Percentiles rank a stretch among this genome's conserved stretches.
Conservation (phyloP, 2,888 invertebrate genomes). For the Zygaena filipendulae region DNA sequence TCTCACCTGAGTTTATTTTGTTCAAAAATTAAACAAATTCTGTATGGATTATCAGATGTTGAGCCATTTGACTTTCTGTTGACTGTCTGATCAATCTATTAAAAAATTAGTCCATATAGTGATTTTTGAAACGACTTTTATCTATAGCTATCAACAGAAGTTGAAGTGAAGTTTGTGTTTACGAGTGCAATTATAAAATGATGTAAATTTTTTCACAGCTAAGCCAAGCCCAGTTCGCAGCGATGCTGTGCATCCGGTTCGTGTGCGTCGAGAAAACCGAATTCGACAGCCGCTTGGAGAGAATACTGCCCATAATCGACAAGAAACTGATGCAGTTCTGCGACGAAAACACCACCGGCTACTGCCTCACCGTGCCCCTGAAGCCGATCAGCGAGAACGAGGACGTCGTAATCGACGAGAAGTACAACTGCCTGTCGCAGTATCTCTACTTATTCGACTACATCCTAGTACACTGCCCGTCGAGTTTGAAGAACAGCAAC, state of each 20-base stretch:
- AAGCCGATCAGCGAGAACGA: slow-evolving; percentile 40
- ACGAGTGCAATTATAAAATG: too few relatives aligned
- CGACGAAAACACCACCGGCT: slow-evolving; percentile 63
- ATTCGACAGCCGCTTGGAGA: slow-evolving; percentile 74
- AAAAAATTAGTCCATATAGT: too few relatives aligned
- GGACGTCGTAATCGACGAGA: slow-evolving; percentile 71
- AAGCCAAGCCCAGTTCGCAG: too few relatives aligned
- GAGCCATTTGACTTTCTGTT: too few relatives aligned
- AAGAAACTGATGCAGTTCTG: slow-evolving; percentile 59
- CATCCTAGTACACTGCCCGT: slow-evolving; percentile 72
- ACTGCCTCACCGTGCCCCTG: slow-evolving; percentile 67
- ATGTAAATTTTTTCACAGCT: too few relatives aligned
- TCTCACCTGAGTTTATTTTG: too few relatives aligned
- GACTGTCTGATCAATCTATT: too few relatives aligned
- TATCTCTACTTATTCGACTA: slow-evolving; percentile 77
- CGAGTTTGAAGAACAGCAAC: slow-evolving; percentile 62
- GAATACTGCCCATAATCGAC: slow-evolving; percentile 70
- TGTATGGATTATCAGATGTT: too few relatives aligned
- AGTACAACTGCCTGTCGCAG: slow-evolving; percentile 82
- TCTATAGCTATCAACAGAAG: too few relatives aligned
- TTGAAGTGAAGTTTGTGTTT: too few relatives aligned
- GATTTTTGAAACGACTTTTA: too few relatives aligned
- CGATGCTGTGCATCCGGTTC: slow-evolving; percentile 83
- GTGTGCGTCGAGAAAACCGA: slow-evolving; percentile 77
- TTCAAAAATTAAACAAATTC: too few relatives aligned